Conservation (phyloP, 2,113 vertebrate species). For the Gila orcuttii region DNA sequence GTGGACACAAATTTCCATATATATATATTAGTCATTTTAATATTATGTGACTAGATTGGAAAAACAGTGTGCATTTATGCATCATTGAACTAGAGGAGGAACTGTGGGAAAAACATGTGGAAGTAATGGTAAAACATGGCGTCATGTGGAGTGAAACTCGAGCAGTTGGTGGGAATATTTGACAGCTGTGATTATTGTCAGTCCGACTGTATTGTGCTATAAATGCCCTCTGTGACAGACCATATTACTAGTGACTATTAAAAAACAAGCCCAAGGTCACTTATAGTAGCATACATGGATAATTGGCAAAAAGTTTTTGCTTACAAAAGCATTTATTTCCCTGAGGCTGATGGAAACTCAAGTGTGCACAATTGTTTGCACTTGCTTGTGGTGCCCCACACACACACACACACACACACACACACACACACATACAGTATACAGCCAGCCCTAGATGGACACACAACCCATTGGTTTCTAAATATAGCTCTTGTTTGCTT, state of each 20-base stretch:
- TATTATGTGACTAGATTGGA: background rate
- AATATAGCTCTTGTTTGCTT: conserved; percentile 69
- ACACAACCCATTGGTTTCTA: conserved; percentile 65
- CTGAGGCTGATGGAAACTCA: background rate
- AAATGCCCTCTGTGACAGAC: background rate
- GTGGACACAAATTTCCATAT: too few species aligned
- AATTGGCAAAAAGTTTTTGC: background rate
- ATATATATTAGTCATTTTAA: background rate
- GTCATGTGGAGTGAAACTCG: too few species aligned
- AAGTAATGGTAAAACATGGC: background rate
- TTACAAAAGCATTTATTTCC: background rate
- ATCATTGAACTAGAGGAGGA: background rate
- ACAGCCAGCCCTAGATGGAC: conserved; percentile 71
- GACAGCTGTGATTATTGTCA: too few species aligned
- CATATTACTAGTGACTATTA: background rate
- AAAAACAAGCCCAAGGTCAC: background rate
- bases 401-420: conserved; percentile 44
- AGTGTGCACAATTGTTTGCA: background rate
- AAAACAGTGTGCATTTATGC: background rate
- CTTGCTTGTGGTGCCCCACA: conserved; percentile 22
- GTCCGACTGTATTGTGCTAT: background rate
- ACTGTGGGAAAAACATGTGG: background rate
- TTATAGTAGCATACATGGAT: background rate
- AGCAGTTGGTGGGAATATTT: too few species aligned
- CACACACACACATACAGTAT: conserved; percentile 44